Percentiles rank a stretch among this genome's conserved stretches.
phyloP scores from a whole-genome alignment of 2,888 invertebrate genomes.

The Lithodes maja region DNA sequence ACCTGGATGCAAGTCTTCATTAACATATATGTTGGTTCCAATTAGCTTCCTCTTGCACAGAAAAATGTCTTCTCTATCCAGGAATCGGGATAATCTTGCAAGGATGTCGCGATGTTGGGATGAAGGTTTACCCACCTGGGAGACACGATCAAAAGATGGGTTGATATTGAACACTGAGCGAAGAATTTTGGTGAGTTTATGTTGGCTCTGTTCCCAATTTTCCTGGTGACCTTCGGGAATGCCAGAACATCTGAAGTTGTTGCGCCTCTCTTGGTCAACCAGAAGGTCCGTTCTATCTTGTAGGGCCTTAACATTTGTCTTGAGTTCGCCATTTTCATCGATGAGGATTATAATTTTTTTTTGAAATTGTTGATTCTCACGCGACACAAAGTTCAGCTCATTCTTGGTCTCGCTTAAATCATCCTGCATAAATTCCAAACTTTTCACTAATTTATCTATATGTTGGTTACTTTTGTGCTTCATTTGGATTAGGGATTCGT shows the following conservation, averaged over 20 bases:
- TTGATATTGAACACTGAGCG: not conserved
- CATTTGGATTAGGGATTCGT: too few relatives aligned
- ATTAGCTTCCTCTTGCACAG: not conserved
- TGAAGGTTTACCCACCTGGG: not conserved
- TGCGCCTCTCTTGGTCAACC: not conserved
- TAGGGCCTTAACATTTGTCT: not conserved
- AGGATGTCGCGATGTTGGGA: not conserved
- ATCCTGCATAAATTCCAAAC: not conserved
- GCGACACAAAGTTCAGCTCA: not conserved
- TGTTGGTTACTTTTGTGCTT: too few relatives aligned
- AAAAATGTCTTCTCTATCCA: not conserved
- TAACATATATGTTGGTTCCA: not conserved
- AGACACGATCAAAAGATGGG: not conserved
- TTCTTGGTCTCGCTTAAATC: not conserved
- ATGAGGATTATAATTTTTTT: not conserved
- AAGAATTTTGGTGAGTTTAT: not conserved
- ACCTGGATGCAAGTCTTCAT: not conserved
- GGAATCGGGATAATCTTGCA: not conserved
- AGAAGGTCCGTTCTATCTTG: not conserved
- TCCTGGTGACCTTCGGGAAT: not conserved
- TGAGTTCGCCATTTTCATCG: not conserved
- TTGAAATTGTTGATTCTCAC: not conserved
- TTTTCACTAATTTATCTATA: not conserved
- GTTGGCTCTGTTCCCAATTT: not conserved
- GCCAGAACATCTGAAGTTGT: not conserved